These are phyloP conservation scores for Muscicapa striata DNA, from an alignment of 2,797 vertebrate species.

Conservation along the genomic window DNA sequence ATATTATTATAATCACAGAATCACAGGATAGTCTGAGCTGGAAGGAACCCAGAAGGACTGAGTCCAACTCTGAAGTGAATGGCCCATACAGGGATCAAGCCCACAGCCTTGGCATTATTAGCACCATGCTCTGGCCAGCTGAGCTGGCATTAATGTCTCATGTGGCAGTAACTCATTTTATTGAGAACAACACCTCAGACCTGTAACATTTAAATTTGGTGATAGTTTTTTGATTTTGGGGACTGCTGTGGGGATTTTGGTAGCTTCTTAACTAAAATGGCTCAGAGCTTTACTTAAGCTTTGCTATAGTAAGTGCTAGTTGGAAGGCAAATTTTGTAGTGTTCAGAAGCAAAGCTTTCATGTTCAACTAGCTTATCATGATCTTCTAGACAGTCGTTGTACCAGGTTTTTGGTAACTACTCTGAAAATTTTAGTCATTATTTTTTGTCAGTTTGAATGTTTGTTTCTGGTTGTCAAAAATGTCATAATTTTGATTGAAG, in stretches of 20 bases:
- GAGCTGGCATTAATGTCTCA: neutral
- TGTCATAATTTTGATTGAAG: neutral
- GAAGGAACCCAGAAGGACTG: neutral
- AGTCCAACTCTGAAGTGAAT: neutral
- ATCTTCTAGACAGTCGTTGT: neutral
- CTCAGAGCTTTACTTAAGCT: neutral
- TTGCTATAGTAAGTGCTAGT: neutral
- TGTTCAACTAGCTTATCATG: neutral
- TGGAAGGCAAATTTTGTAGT: neutral
- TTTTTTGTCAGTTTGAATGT: neutral
- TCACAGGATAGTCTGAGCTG: neutral
- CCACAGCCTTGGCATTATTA: neutral
- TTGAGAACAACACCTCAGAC: neutral
- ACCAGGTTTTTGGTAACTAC: neutral
- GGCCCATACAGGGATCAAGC: neutral
- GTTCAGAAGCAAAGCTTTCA: neutral
- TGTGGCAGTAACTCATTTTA: neutral
- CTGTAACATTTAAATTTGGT: neutral
- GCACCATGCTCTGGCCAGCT: neutral
- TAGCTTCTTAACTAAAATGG: neutral
- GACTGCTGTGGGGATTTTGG: neutral
- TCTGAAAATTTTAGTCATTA: neutral
- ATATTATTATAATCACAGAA: neutral
- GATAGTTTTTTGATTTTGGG: neutral
- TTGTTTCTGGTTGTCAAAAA: neutral